Base-by-base conservation (phyloP, 1,140 invertebrate species). In the Penaeus japonicus region DNA sequence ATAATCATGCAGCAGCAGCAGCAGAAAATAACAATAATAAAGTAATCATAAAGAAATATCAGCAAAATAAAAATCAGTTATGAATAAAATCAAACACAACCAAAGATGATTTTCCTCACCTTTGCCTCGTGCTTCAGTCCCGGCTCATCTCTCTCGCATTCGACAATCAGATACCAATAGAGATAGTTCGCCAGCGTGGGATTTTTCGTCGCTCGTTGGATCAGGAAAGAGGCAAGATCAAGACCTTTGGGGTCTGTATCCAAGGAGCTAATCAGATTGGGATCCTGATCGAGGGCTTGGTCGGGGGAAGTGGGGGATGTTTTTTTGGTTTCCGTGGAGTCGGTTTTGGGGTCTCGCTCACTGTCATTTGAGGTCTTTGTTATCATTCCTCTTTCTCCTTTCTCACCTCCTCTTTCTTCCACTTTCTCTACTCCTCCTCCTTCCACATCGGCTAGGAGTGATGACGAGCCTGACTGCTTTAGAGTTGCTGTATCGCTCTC, bases 181-280 rank as follows among this genome's bases (percentile, higher is more conserved):
- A 99, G 96, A 93, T 99, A 99, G 93, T 99, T 99, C 65, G 98
- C 97, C 77, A 99, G 92, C 30, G 95, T 96, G 47, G 95, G 95
- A 94, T 99, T 98, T 91, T 95, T 94, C 92, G 97, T 97, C 12
- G 98, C 97, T 84, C 97, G 94, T 77, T 95, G 94, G 84, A 99
- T 98, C 1, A 99, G 94, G 93, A 99, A 99, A 32, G 96, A 96
- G 10, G 97, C 96, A 82, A 99, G 93, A 94, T 98, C 97, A 92
- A 93, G 82, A 24, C 87, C 87, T 84, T 80, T 81, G 2, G 62
- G 30, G n/a, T 82, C 81, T 55, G 80, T 55, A 22, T 88, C 86
- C 54, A 75, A 57, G 7, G 39, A 47, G 39, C 5, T 12, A 47
- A 47, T 47, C 12, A 47, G 39, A 0, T 47, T 47, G 39, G 75